Evolutionary conservation across 2,113 vertebrate species (phyloP), one percentile per base, ranked within the genome.

Genomic region (Meleagris gallopavo): DNA sequence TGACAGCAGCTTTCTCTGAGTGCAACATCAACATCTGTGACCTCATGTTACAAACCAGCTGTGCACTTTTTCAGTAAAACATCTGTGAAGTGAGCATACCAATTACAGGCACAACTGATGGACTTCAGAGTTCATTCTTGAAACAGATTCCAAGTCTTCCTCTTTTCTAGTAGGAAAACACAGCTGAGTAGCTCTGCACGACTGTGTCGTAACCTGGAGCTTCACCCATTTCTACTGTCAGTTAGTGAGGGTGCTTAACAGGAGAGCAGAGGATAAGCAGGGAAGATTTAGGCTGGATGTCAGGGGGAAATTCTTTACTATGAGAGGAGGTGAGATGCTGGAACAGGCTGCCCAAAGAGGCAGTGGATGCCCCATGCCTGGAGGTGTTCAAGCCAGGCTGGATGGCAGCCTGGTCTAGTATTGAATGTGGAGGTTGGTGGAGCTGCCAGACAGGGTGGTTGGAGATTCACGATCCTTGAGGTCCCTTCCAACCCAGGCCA

Each of bases 1-100:
- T 75, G 83, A 88, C 93, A 93, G 79, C 67, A 89, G 75, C 67
- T 29, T 2, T 57, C 58, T 71, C 70, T 52, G 81, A 65, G 82
- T 3, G 1, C 71, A 62, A 25, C 92, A 40, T 36, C 92, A 86
- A 16, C 86, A 86, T 64, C 92, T 88, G 86, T 29, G 76, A 81
- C 92, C 90, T 93, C 88, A 93, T 57, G 85, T 73, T 79, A 81
- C 57, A 73, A 12, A 90, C 38, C 94, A 93, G 90, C 92, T 92
- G 94, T 85, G 94, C 19, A 0, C 65, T 89, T 82, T 82, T 38
- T 57, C 88, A 86, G 73, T 8, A 21, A n/a, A 83, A 88, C 90
- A 95, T 92, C 88, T 92, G 92, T 4, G 60, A 22, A 71, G 38
- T 3, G 4, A 93, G n/a, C 4, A 5, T 17, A 86, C 72, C 83